Base-by-base conservation (phyloP, 2,797 vertebrate genomes). In the Pseudochaenichthys georgianus region DNA sequence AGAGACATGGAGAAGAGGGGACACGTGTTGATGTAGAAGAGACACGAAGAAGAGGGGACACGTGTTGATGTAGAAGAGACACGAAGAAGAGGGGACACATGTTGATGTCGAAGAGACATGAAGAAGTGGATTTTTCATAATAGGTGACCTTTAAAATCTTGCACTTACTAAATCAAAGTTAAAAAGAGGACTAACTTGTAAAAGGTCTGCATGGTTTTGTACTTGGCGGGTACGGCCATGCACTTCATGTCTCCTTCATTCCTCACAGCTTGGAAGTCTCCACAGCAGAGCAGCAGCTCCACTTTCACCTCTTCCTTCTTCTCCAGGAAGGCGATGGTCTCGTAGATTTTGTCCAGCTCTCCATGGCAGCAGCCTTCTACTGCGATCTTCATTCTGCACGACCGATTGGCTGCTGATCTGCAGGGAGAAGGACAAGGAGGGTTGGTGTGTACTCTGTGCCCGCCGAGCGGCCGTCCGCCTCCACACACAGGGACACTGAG, bases 311-410 rank as follows among this genome's bases (percentile, higher is more conserved):
- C 95, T 71, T 97, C 96, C 53, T 96, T 96, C 65, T 92, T 94
- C 91, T 98, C 96, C 83, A 98, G 88, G 70, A 96, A 95, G 70
- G 89, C 90, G 69, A 99, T 95, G 0, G 97, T 99, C 93, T 98
- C 98, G 9, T 99, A 99, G 87, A 99, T 96, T 89, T 98, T 98
- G 87, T 99, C 98, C 85, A 99, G 95, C 73, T 98, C 98, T 2
- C 98, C 98, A 69, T 99, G 98, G 90, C 98, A 99, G 84, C 98
- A 99, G 8, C 98, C 98, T 10, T 98, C 96, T 23, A 99, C 97
- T 3, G 97, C 98, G 81, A 99, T 96, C 94, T 97, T 97, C 98
- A 99, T 99, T 50, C 55, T 93, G 81, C 16, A 21, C 42, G 12
- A 48, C 53, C 12, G 34, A 8, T 6, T 38, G 48, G 46, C 71